Conservation (phyloP, 2,113 vertebrate genomes). For the Neopipo cinnamomea region DNA sequence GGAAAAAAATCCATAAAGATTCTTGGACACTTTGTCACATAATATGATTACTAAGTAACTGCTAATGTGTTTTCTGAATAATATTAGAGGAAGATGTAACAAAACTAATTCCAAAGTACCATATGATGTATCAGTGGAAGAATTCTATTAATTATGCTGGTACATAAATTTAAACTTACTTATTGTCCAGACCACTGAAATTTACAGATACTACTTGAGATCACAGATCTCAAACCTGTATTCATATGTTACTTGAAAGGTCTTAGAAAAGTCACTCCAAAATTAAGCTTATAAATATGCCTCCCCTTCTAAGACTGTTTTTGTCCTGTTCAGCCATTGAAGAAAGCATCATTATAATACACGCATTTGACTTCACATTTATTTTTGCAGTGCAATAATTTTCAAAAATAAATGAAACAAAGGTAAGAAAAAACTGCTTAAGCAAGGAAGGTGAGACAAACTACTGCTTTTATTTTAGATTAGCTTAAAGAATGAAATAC, state of each 20-base stretch:
- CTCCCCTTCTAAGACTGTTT: neutral
- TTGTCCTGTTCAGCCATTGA: neutral
- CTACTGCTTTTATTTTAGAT: neutral
- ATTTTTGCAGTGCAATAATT: neutral
- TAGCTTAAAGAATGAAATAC: neutral
- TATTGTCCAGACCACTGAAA: neutral
- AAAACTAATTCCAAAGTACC: neutral
- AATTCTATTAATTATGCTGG: neutral
- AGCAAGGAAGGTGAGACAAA: neutral
- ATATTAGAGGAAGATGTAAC: neutral
- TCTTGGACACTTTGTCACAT: neutral
- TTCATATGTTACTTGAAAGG: neutral
- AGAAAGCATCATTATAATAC: neutral
- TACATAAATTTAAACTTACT: neutral
- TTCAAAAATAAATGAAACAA: neutral
- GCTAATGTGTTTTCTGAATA: neutral
- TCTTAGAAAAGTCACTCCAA: neutral
- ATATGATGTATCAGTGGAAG: neutral
- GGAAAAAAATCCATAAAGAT: neutral
- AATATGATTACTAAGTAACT: neutral
- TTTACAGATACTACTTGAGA: neutral
- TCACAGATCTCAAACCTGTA: neutral
- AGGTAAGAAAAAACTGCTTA: neutral
- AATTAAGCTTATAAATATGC: neutral
- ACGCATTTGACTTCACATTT: neutral